These are phyloP conservation scores for Monoplex corrugatus DNA, from an alignment of 2,888 invertebrate genomes.

Conservation along the genomic window DNA sequence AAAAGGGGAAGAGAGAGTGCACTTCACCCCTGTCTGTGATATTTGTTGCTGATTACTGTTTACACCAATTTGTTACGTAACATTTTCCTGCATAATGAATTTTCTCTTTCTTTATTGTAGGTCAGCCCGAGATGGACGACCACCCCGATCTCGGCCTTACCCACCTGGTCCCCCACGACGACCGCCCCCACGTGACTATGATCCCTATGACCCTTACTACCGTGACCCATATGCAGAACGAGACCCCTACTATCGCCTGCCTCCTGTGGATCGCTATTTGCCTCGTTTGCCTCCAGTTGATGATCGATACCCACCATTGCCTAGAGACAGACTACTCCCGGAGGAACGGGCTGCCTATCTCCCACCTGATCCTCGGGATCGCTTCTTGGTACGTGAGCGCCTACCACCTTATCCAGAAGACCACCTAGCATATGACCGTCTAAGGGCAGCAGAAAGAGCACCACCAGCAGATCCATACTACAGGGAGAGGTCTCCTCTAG, in stretches of 20 bases:
- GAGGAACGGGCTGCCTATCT: slow-evolving; percentile 57
- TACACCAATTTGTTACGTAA: too few species aligned
- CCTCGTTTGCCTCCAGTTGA: slow-evolving; percentile 62
- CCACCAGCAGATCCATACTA: slow-evolving; percentile 70
- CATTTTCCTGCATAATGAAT: too few species aligned
- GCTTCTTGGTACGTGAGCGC: slow-evolving; percentile 64
- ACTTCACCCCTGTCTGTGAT: too few species aligned
- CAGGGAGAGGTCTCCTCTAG: slow-evolving; percentile 62
- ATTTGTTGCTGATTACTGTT: too few species aligned
- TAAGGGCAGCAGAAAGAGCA: slow-evolving; percentile 47
- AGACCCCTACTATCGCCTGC: slow-evolving; percentile 69
- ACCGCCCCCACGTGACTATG: slow-evolving; percentile 53
- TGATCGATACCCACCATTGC: slow-evolving; percentile 59
- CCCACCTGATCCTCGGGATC: slow-evolving; percentile 63
- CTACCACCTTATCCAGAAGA: slow-evolving; percentile 62
- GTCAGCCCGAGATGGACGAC: background rate
- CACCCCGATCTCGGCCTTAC: slow-evolving; percentile 46
- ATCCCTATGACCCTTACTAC: slow-evolving; percentile 62
- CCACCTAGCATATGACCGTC: slow-evolving; percentile 57
- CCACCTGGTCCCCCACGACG: slow-evolving; percentile 50
- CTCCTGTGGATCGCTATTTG: slow-evolving; percentile 65
- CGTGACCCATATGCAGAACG: slow-evolving; percentile 62
- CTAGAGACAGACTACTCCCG: slow-evolving; percentile 51
- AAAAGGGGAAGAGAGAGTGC: too few species aligned
- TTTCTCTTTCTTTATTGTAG: slow-evolving; percentile 13